Base-by-base conservation (phyloP, 1,140 invertebrate genomes). In the Oedothorax gibbosus region DNA sequence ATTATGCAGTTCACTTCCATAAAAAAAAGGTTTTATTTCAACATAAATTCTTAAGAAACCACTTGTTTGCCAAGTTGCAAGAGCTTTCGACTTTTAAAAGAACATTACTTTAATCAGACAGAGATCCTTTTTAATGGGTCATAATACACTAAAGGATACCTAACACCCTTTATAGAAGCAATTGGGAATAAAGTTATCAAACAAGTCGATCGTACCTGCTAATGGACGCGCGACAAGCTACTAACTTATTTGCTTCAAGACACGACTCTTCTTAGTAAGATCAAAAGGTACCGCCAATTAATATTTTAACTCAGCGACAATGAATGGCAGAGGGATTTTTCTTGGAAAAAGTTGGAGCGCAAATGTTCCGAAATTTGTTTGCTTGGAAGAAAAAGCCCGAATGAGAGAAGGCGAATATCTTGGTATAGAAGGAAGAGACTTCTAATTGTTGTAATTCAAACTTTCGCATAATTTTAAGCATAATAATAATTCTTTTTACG, bases 261-360 rank as follows among this genome's bases (percentile, higher is more conserved):
- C 62, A 68, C 35, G 35, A 35, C 64, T 71, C 62, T 64, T 60
- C 51, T 69, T 18, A 81, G 7, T 15, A 14, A 71, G 65, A 81
- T 81, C 78, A 81, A 81, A 80, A 68, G 78, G 15, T 20, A 51
- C 76, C 51, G 49, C 66, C 78, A 81, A 81, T 81, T 81, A 81
- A 81, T 81, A 71, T 71, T 81, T 81, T 81, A 81, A 81, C 66
- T 81, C 66, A 57, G 49, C 69, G 65, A 81, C 78, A 81, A 81
- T 81, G 56, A 69, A 71, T 12, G 65, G 69, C 78, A 71, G 56
- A 21, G 21, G n/a, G 54, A 80, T 53, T 65, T 56, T 54, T 66
- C 50, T 64, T 66, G 51, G 15, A 54, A 50, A 18, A 62, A 66
- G 35, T 56, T 12, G 50, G 20, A 78, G 18, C 50, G 50, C 50